A percentile compares a stretch with the other conserved stretches of the same genome.
phyloP scores from a whole-genome alignment of 64 coral and sea anemone genomes.

The Montipora efflorescens region DNA sequence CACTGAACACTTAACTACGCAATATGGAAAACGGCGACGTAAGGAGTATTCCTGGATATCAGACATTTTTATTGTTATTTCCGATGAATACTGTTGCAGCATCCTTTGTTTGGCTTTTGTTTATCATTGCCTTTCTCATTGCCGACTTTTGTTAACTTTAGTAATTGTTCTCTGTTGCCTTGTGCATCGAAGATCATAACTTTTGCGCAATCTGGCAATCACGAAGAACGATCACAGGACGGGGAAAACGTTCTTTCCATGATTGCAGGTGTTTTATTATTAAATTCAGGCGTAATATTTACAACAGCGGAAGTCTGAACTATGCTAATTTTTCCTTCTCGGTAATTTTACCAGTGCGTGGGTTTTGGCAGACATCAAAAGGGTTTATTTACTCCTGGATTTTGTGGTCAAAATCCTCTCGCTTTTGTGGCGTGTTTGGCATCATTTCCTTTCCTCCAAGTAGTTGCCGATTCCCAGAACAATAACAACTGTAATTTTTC shows the following conservation, averaged over 20 bases:
- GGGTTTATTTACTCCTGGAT: background rate
- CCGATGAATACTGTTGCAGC: background rate
- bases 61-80: background rate
- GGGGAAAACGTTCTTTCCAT: background rate
- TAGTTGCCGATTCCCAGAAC: background rate
- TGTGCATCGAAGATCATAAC: background rate
- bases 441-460: background rate
- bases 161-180: background rate
- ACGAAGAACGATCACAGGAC: background rate
- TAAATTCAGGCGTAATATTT: background rate
- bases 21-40: no score
- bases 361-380: background rate
- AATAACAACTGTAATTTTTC: no score
- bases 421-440: background rate
- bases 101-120: background rate
- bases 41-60: background rate
- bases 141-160: no score
- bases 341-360: background rate
- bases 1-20: no score
- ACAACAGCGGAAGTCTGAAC: background rate
- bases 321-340: conserved; percentile 1
- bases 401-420: background rate
- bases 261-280: background rate
- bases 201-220: background rate
- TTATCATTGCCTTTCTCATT: background rate